Evolutionary conservation across 23 tunicate species (phyloP), one percentile per base, ranked within the genome.

Genomic region (Botrylloides violaceus): DNA sequence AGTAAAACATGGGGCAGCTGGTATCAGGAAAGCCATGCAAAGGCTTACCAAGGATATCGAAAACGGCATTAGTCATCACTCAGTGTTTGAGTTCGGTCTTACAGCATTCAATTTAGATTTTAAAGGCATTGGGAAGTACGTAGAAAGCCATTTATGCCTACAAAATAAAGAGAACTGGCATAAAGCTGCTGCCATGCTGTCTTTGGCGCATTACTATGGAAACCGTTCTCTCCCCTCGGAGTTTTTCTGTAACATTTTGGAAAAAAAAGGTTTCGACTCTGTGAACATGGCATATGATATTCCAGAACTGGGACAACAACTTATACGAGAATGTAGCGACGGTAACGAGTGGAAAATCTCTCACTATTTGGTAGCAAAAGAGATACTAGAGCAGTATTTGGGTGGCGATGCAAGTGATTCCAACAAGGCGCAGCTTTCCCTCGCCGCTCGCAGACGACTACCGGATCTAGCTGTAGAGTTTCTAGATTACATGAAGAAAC

Each of bases 51-150:
- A 36, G 0, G 58, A 43, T 18, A 43, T 43, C 22, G 58, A 18
- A 36, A 7, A 24, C 5, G 30, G 30, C 25, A 7, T 9, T 7
- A 60, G 0, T 23, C 74, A 20, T 12, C 70, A 63, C 33, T 19
- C 74, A 37, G 34, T 82, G 48, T 82, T 82, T 76, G 88, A 82
- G 33, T 82, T 30, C 66, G 88, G 88, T 3, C 34, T 82, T 59
- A 58, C 81, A 6, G 81, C 88, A 15, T 82, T 82, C 48, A 43
- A 82, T 37, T 50, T 34, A 23, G 71, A 82, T 36, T 82, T 82
- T 43, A 76, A 59, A 53, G 88, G 88, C 1, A 75, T 82, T 4
- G 25, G 39, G 28, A 70, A 38, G 27, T 82, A 82, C 31, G 88
- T 82, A 9, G 58, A 76, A 58, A 79, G 81, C 6, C 80, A 82